phyloP scores from a whole-genome alignment of 2,888 invertebrate genomes.

The Phorcus lineatus region DNA sequence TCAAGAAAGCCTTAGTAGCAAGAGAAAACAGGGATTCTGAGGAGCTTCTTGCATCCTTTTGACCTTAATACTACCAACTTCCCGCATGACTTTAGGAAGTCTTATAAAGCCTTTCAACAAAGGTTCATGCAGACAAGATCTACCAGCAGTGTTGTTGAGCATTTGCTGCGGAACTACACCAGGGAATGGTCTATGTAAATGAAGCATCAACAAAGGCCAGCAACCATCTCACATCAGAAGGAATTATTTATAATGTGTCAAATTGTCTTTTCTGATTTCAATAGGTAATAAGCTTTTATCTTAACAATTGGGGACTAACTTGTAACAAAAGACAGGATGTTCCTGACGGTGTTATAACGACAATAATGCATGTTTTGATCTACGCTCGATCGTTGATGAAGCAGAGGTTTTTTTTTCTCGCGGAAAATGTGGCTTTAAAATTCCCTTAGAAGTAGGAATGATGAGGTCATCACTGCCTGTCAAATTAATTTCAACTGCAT shows the following conservation, averaged over 20 bases:
- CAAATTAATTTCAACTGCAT: neutral
- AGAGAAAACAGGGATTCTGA: too few species aligned
- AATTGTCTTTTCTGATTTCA: conserved; percentile 17
- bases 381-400: neutral
- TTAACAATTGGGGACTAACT: neutral
- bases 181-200: neutral
- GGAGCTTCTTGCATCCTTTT: too few species aligned
- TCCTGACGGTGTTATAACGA: neutral
- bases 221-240: neutral
- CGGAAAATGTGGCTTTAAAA: neutral
- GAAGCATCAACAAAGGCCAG: neutral
- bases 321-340: neutral
- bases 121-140: too few species aligned
- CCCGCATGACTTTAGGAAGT: too few species aligned
- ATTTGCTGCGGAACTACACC: too few species aligned
- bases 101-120: too few species aligned
- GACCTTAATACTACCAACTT: too few species aligned
- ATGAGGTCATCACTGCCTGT: neutral
- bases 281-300: neutral
- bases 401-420: neutral
- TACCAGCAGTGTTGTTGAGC: too few species aligned
- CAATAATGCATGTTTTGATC: conserved; percentile 4
- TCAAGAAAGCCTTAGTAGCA: too few species aligned
- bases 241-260: conserved; percentile 14
- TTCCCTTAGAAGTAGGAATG: too few species aligned